Conservation (phyloP, 2,797 vertebrate genomes). For the Urosaurus nigricauda region DNA sequence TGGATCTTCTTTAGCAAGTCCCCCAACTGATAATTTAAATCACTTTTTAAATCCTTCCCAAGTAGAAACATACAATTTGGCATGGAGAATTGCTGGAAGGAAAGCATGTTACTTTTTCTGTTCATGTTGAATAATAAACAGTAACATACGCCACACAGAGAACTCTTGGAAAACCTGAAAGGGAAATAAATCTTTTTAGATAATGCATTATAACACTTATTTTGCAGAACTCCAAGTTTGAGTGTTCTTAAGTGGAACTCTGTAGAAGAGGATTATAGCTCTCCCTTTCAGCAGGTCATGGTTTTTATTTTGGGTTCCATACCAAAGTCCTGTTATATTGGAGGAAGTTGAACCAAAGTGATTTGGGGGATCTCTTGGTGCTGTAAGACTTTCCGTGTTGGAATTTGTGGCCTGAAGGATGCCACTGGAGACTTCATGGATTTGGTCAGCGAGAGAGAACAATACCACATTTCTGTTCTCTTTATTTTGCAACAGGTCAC, state of each 20-base stretch:
- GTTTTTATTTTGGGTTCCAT: too few relatives aligned
- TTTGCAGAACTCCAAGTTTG: background rate
- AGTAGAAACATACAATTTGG: background rate
- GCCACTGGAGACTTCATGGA: constrained; percentile 20
- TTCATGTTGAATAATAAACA: background rate
- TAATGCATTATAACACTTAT: background rate
- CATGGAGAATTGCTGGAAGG: background rate
- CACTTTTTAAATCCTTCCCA: background rate
- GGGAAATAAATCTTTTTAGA: background rate
- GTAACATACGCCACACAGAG: background rate
- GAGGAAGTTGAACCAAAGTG: background rate
- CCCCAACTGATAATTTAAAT: background rate
- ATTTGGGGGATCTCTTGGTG: constrained; percentile 23
- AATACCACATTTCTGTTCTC: constrained; percentile 60
- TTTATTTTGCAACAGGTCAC: constrained; percentile 77
- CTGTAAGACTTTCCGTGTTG: background rate
- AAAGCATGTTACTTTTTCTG: background rate
- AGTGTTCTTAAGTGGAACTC: background rate
- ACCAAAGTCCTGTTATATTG: background rate
- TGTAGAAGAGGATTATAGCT: background rate
- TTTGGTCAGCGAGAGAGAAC: background rate
- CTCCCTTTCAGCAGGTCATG: background rate
- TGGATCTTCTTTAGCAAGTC: background rate
- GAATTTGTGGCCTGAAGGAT: background rate
- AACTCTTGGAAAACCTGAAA: background rate